These are phyloP conservation scores for Mesorhabditis spiculigera DNA, from an alignment of 2,888 invertebrate species.

Conservation along the genomic window DNA sequence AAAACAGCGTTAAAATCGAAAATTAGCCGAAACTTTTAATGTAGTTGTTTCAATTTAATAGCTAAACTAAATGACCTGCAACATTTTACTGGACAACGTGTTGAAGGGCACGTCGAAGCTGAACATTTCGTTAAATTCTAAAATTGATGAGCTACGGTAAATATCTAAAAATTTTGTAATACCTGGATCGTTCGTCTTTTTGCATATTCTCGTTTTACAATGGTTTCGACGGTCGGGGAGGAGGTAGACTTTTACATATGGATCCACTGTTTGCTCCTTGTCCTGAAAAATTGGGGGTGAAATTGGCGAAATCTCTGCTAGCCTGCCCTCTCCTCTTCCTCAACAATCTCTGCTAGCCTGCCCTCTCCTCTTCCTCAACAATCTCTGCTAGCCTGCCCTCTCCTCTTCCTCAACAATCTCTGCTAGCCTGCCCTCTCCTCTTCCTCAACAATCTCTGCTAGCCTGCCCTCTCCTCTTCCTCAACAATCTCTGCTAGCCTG, in stretches of 20 bases:
- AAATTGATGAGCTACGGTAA: no score
- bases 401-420: no score
- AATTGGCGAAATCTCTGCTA: no score
- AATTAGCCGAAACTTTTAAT: background rate
- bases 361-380: no score
- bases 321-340: no score
- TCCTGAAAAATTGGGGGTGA: background rate
- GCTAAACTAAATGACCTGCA: constrained; percentile 59
- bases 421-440: no score
- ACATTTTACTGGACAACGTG: constrained; percentile 72
- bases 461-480: no score
- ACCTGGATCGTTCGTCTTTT: constrained; percentile 6
- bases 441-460: no score
- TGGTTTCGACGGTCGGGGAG: constrained; percentile 81
- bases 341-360: no score
- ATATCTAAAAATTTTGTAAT: no score
- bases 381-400: no score
- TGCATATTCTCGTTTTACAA: constrained; percentile 73
- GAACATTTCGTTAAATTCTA: constrained; percentile 69
- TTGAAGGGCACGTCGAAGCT: constrained; percentile 78
- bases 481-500: no score
- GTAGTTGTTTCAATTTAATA: background rate
- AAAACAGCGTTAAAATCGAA: constrained; percentile 14
- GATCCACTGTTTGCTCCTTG: constrained; percentile 70
- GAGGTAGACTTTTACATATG: constrained; percentile 80